Percentiles rank a stretch among this genome's conserved stretches.
Evolutionary conservation across 2,797 vertebrate species (phyloP).

Genomic region (Sciaenops ocellatus): DNA sequence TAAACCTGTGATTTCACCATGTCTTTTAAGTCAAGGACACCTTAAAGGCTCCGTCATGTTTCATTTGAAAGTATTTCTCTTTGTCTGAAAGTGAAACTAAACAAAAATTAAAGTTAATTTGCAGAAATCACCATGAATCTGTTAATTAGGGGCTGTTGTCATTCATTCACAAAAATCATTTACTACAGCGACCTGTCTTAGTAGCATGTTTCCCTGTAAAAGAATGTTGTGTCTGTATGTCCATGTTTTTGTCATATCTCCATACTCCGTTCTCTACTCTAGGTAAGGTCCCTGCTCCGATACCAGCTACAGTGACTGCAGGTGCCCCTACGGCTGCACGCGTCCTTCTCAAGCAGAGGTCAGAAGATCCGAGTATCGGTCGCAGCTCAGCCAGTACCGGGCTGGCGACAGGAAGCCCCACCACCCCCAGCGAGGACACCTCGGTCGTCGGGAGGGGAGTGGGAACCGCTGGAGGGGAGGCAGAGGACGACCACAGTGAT

Average conservation of each 20-base stretch:
- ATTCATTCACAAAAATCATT: background rate
- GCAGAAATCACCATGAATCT: background rate
- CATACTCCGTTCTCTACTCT: background rate
- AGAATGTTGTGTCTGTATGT: background rate
- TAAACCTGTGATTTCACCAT: background rate
- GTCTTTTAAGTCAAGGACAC: background rate
- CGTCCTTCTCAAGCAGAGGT: conserved; percentile 92
- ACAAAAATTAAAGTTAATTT: background rate
- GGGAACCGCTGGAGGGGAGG: conserved; percentile 73
- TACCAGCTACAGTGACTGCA: conserved; percentile 78
- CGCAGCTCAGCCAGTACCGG: conserved; percentile 92
- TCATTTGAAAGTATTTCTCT: conserved; percentile 6
- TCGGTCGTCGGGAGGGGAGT: conserved; percentile 80
- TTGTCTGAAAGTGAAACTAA: background rate
- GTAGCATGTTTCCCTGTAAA: background rate
- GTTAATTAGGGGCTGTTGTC: background rate
- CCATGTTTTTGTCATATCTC: background rate
- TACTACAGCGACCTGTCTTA: background rate
- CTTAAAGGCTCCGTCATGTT: background rate
- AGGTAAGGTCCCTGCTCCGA: conserved; percentile 79
- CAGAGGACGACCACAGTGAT: conserved; percentile 95
- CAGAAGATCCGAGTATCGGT: conserved; percentile 90
- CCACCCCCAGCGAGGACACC: conserved; percentile 87
- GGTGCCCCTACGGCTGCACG: conserved; percentile 86
- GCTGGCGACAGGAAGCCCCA: conserved; percentile 86